phyloP scores from a whole-genome alignment of 2,797 vertebrate species.

The Sandelia bainsii region DNA sequence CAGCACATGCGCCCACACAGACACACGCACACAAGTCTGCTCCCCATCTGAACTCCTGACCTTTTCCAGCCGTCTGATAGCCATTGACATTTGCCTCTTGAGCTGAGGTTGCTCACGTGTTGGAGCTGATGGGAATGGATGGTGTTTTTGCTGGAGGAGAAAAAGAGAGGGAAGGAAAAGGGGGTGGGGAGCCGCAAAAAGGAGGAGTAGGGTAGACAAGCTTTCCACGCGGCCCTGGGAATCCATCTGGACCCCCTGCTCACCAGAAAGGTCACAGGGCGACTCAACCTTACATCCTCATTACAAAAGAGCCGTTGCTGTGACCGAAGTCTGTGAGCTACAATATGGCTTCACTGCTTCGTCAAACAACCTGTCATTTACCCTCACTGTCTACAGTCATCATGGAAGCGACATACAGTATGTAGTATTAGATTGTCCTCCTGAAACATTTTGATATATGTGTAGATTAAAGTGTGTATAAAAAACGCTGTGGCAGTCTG shows the following conservation, averaged over 20 bases:
- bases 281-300: conserved; percentile 72
- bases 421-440: conserved; percentile 29
- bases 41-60: conserved; percentile 84
- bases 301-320: conserved; percentile 71
- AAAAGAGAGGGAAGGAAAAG: conserved; percentile 58
- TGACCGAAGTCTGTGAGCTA: conserved; percentile 57
- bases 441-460: conserved; percentile 53
- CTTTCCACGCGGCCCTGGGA: conserved; percentile 58
- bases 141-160: conserved; percentile 77
- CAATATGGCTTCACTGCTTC: conserved; percentile 64
- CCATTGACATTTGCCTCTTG: conserved; percentile 85
- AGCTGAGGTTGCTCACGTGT: conserved; percentile 79
- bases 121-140: conserved; percentile 81
- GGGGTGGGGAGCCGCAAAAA: conserved; percentile 20
- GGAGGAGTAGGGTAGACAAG: conserved; percentile 49
- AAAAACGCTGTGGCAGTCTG: conserved; percentile 36
- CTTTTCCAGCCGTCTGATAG: conserved; percentile 83
- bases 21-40: conserved; percentile 37
- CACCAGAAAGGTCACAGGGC: conserved; percentile 78
- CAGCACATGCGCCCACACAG: conserved; percentile 23
- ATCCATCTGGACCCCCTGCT: conserved; percentile 75
- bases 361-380: conserved; percentile 70
- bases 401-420: conserved; percentile 37
- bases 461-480: conserved; percentile 34
- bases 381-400: conserved; percentile 55